These are phyloP conservation scores for Synergus laeviventris DNA, from an alignment of 2,888 invertebrate species.

Conservation along the genomic window DNA sequence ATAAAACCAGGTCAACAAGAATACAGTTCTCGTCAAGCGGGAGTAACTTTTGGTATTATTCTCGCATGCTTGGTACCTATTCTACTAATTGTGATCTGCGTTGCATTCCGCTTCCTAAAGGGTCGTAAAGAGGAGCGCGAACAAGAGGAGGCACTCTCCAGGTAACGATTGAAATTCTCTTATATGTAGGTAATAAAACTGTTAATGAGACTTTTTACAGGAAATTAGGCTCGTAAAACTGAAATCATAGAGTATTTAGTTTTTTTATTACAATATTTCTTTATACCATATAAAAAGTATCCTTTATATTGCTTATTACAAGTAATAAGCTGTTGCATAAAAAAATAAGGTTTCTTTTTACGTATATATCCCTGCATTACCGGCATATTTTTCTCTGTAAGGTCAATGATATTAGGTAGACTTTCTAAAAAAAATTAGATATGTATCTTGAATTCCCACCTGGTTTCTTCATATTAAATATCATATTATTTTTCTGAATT, in stretches of 20 bases:
- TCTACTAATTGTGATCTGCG: slow-evolving; percentile 82
- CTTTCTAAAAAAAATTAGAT: too few relatives aligned
- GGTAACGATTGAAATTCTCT: slow-evolving; percentile 56
- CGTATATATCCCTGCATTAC: too few relatives aligned
- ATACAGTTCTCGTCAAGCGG: slow-evolving; percentile 86
- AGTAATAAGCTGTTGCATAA: too few relatives aligned
- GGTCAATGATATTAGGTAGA: too few relatives aligned
- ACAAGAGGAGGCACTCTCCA: slow-evolving; percentile 75
- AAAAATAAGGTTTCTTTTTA: too few relatives aligned
- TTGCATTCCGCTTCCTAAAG: slow-evolving; percentile 81
- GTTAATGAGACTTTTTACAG: slow-evolving; percentile 1
- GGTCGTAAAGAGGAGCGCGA: slow-evolving; percentile 77
- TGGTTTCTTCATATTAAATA: slow-evolving; percentile 9
- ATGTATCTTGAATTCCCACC: background rate
- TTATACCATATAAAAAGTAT: background rate
- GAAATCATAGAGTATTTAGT: background rate
- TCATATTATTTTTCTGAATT: slow-evolving; percentile 15
- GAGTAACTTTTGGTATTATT: slow-evolving; percentile 87
- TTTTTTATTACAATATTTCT: background rate
- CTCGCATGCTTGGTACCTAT: slow-evolving; percentile 87
- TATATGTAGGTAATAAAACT: background rate
- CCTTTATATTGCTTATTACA: too few relatives aligned
- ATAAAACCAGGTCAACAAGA: slow-evolving; percentile 84
- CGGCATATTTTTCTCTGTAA: too few relatives aligned
- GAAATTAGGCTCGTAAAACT: background rate